Base-by-base conservation (phyloP, 1,140 invertebrate genomes). In the Hypsibius dujardini region DNA sequence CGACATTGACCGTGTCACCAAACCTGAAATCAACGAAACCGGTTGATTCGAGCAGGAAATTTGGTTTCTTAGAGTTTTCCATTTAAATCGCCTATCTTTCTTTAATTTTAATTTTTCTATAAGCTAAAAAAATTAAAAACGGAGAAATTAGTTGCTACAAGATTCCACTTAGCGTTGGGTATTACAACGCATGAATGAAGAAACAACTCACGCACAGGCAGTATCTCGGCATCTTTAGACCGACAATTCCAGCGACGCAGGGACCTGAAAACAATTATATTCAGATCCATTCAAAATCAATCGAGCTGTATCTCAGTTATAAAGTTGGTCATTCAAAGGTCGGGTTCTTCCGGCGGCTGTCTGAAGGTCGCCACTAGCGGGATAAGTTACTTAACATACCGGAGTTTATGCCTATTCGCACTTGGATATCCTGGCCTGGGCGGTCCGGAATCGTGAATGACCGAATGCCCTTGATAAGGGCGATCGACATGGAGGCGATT, bases 1-100 rank as follows among this genome's bases (percentile, higher is more conserved):
- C 90, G 0, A 90, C 93, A 77, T 94, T 94, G 0, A 95, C 92
- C 0, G 92, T 95, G 78, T 96, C 93, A 0, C 91, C 90, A 76
- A 94, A 94, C 62, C 62, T 67, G 45, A 12, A 7, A 45, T 7
- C 12, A 67, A 67, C 7, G 28, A 0, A 28, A 28, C 28, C 28
- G 28, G 28, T 28, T 28, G 28, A 28, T 28, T 28, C 28, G 28
- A 28, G 28, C 28, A 28, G 28, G 28, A 28, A 28, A 28, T 28
- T 28, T 28, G 28, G 28, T 28, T 28, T 28, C 28, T 28, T 28
- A 28, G 28, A 28, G 0, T 28, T 28, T 28, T 28, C 28, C 28
- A 28, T 28, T 28, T 28, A 28, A 28, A 28, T 28, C 28, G 28
- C 28, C 28, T 0, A 28, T 28, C 28, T 28, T 28, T 28, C 28